These are phyloP conservation scores for Paratilapia polleni DNA, from an alignment of 2,113 vertebrate species.

Conservation along the genomic window DNA sequence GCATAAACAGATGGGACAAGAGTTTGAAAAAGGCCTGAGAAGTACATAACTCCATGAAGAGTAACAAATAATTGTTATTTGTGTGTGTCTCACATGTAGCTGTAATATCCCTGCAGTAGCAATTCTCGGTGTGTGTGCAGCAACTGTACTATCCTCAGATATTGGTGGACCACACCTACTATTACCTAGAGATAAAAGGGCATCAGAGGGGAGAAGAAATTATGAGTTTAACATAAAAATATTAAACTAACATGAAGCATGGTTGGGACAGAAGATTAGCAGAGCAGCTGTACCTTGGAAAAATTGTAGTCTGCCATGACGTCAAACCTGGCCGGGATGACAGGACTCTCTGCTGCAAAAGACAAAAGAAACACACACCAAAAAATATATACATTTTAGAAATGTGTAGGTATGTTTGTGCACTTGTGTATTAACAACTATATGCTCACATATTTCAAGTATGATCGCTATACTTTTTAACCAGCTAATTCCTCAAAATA, in stretches of 20 bases:
- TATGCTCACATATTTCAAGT: not conserved
- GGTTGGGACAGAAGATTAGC: not conserved
- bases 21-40: not conserved
- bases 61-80: not conserved
- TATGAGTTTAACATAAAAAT: not conserved
- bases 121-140: slow-evolving; percentile 81
- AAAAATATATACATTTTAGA: not conserved
- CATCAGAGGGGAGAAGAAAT: slow-evolving; percentile 1
- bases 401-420: not conserved
- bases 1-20: not conserved
- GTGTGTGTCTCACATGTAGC: slow-evolving; percentile 84
- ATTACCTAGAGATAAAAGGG: slow-evolving; percentile 74
- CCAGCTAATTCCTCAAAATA: not conserved
- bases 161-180: slow-evolving; percentile 86
- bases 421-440: not conserved
- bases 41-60: not conserved
- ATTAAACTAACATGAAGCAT: not conserved
- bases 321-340: slow-evolving; percentile 86
- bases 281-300: slow-evolving; percentile 82
- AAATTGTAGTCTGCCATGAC: slow-evolving; percentile 84
- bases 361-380: not conserved
- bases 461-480: not conserved
- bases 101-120: slow-evolving; percentile 85
- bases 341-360: slow-evolving; percentile 80
- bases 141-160: slow-evolving; percentile 78